These are phyloP conservation scores for Rhynchopsitta pachyrhyncha DNA, from an alignment of 2,113 vertebrate genomes.

Conservation along the genomic window DNA sequence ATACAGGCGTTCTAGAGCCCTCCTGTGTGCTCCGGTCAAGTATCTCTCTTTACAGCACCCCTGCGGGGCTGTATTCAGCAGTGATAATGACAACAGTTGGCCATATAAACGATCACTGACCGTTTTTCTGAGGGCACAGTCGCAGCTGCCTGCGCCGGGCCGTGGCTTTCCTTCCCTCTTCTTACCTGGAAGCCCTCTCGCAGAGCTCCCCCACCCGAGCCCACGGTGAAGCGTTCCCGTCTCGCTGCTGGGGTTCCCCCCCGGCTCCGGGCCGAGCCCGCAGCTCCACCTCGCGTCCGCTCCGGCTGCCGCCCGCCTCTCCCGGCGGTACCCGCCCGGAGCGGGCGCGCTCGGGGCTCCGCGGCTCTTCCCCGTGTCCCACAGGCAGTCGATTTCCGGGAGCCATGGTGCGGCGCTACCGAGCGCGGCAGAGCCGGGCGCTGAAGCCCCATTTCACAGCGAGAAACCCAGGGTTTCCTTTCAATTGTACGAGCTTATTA, in stretches of 20 bases:
- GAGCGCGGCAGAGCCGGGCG: not conserved
- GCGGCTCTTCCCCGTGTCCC: not conserved
- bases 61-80: not conserved
- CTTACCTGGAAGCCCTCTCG: not conserved
- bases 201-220: not conserved
- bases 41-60: not conserved
- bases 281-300: not conserved
- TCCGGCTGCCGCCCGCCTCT: not conserved
- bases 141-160: not conserved
- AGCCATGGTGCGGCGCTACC: not conserved
- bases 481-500: not conserved
- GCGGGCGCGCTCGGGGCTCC: too few relatives aligned
- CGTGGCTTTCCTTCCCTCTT: not conserved
- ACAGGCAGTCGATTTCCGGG: too few relatives aligned
- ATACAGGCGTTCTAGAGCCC: not conserved
- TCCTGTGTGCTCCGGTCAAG: not conserved
- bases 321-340: too few relatives aligned
- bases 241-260: not conserved
- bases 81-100: not conserved
- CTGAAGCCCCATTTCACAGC: not conserved
- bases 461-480: not conserved
- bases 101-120: rapidly evolving
- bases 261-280: too few relatives aligned
- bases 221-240: not conserved
- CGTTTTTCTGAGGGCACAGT: rapidly evolving